These are phyloP conservation scores for Ceraclea dissimilis DNA, from an alignment of 2,888 invertebrate genomes.

Conservation along the genomic window DNA sequence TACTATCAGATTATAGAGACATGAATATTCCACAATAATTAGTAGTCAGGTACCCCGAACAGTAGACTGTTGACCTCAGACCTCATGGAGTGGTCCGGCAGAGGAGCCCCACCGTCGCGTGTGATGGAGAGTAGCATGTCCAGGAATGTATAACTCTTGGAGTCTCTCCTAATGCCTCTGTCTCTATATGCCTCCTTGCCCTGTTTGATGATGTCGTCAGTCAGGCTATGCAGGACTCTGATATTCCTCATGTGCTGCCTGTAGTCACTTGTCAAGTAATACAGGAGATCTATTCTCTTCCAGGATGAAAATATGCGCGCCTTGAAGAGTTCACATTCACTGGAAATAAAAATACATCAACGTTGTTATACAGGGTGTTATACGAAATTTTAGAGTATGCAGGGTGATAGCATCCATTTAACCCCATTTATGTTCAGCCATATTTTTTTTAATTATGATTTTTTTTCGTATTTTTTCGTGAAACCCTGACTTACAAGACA, in stretches of 20 bases:
- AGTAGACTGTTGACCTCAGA: constrained; percentile 37
- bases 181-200: constrained; percentile 24
- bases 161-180: constrained; percentile 5
- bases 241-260: constrained; percentile 34
- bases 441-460: too few species aligned
- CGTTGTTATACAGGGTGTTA: too few species aligned
- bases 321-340: neutral
- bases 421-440: too few species aligned
- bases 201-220: constrained; percentile 28
- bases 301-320: neutral
- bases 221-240: constrained; percentile 30
- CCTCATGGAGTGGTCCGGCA: constrained; percentile 32
- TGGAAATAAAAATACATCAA: too few species aligned
- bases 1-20: too few species aligned
- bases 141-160: constrained; percentile 32
- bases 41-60: constrained; percentile 31
- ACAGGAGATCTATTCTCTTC: constrained; percentile 11
- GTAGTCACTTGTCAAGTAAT: constrained; percentile 37
- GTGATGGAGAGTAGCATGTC: constrained; percentile 33
- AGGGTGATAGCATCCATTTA: too few species aligned
- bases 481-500: too few species aligned
- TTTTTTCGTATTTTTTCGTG: too few species aligned
- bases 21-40: neutral
- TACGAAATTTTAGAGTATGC: too few species aligned
- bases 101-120: constrained; percentile 28